phyloP scores from a whole-genome alignment of 2,113 vertebrate species.

The Plectropomus leopardus region DNA sequence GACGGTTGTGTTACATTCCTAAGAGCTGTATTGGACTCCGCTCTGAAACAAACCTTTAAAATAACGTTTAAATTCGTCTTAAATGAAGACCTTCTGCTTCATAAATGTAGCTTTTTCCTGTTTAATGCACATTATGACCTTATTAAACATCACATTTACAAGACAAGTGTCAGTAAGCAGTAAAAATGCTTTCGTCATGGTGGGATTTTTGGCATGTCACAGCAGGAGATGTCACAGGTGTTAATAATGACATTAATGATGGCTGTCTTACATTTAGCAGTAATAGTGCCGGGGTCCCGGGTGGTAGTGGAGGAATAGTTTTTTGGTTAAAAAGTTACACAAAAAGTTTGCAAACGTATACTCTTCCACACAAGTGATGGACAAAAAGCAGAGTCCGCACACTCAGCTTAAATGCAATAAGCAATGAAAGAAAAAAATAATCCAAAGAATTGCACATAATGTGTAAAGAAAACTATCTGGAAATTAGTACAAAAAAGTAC shows the following conservation, averaged over 20 bases:
- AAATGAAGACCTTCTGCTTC: not conserved
- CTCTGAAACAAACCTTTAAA: not conserved
- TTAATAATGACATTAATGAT: not conserved
- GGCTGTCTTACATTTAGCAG: not conserved
- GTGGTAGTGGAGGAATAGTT: no score
- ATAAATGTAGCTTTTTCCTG: not conserved
- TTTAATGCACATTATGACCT: not conserved
- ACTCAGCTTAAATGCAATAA: no score
- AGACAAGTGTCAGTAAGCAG: not conserved
- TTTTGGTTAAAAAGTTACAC: no score
- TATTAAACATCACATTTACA: not conserved
- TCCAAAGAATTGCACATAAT: no score
- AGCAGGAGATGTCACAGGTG: not conserved
- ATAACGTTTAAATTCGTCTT: not conserved
- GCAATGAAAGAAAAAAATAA: no score
- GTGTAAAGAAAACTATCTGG: no score
- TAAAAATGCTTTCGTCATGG: not conserved
- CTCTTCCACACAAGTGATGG: no score
- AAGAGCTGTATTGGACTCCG: not conserved
- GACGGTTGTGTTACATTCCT: constrained; percentile 6
- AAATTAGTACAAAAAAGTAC: no score
- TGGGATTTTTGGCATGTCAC: not conserved
- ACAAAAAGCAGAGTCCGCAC: no score
- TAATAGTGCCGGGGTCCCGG: no score
- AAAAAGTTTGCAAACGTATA: no score